Evolutionary conservation across 2,888 invertebrate species (phyloP).

Genomic region (Terebella lapidaria): DNA sequence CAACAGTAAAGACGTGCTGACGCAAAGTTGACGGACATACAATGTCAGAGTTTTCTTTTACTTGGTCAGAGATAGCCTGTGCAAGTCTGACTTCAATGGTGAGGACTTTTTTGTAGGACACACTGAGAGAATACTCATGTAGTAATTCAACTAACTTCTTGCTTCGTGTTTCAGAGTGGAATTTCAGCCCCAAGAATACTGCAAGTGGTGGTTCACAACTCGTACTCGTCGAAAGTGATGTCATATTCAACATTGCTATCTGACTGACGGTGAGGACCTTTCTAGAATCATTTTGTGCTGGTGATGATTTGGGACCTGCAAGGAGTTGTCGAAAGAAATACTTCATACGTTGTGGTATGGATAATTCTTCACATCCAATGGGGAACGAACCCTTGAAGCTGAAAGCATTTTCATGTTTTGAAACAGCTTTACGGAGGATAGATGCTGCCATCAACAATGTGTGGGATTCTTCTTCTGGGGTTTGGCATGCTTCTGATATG

Average conservation of each 20-base stretch:
- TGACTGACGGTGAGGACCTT: conserved; percentile 9
- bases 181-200: conserved; percentile 11
- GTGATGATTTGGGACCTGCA: conserved; percentile 1
- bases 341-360: conserved; percentile 7
- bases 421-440: conserved; percentile 19
- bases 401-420: conserved; percentile 16
- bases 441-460: conserved; percentile 16
- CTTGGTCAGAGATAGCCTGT: conserved; percentile 12
- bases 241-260: conserved; percentile 7
- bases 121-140: conserved; percentile 9
- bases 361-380: conserved; percentile 8
- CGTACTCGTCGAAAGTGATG: background rate
- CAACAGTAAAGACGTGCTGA: too few relatives aligned
- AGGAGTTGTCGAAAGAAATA: conserved; percentile 6
- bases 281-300: conserved; percentile 1
- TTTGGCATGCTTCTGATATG: conserved; percentile 15
- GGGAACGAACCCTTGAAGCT: conserved; percentile 13
- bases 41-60: conserved; percentile 5
- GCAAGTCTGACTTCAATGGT: conserved; percentile 10
- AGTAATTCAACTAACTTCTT: conserved; percentile 9
- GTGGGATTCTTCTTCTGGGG: conserved; percentile 15
- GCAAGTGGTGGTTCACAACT: conserved; percentile 10
- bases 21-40: too few relatives aligned
- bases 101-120: conserved; percentile 13
- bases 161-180: conserved; percentile 14